Evolutionary conservation across 2,113 vertebrate species (phyloP).

Genomic region (Pygoscelis antarcticus): DNA sequence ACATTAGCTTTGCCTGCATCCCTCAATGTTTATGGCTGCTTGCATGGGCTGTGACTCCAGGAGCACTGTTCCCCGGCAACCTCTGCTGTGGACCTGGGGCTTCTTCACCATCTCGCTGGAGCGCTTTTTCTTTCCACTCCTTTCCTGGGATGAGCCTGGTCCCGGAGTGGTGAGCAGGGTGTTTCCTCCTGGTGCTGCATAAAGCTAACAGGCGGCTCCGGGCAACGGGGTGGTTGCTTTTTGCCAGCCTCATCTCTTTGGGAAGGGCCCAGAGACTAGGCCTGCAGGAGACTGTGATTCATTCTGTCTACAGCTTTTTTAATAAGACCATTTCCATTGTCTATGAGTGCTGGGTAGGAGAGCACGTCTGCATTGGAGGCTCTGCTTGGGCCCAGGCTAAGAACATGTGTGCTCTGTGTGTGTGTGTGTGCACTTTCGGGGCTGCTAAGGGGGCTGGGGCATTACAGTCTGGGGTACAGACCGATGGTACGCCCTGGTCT

Average conservation of each 20-base stretch:
- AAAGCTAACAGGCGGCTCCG: neutral
- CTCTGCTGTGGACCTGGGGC: neutral
- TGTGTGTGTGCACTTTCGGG: neutral
- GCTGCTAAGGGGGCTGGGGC: neutral
- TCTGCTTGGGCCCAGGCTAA: neutral
- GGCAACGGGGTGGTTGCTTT: neutral
- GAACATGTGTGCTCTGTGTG: neutral
- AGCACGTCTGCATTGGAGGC: neutral
- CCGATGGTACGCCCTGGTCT: neutral
- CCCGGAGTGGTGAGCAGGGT: neutral
- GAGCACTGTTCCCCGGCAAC: neutral
- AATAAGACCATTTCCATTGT: neutral
- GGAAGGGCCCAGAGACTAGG: neutral
- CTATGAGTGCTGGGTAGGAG: neutral
- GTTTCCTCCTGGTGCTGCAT: neutral
- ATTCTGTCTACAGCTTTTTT: slow-evolving; percentile 12
- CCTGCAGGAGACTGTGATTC: neutral
- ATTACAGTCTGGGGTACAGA: neutral
- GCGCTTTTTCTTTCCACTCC: neutral
- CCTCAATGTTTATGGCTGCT: accelerated
- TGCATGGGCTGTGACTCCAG: neutral
- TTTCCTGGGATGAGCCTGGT: neutral
- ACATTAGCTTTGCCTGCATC: neutral
- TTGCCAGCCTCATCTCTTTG: neutral
- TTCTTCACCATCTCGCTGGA: neutral